Percentiles rank a stretch among this genome's conserved stretches.
These are phyloP conservation scores for Antheraea assamensis DNA, from an alignment of 2,888 invertebrate species.

Conservation along the genomic window DNA sequence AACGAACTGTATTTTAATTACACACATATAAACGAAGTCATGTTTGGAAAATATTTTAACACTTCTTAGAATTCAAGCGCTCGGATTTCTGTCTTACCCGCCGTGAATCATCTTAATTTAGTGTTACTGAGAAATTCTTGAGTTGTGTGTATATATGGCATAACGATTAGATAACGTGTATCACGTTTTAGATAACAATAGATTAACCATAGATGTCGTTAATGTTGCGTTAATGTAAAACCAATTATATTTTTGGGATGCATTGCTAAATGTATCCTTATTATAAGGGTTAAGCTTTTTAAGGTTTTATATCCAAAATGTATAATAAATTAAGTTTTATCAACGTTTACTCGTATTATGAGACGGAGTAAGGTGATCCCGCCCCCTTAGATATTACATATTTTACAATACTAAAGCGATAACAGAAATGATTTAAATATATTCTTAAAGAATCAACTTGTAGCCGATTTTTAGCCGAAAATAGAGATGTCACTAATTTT, in stretches of 20 bases:
- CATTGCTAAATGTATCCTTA: neutral
- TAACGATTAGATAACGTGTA: neutral
- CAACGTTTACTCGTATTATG: neutral
- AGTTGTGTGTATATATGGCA: neutral
- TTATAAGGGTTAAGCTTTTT: neutral
- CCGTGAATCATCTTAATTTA: slow-evolving; percentile 2
- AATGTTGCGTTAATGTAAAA: neutral
- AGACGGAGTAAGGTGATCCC: neutral
- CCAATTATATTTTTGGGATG: neutral
- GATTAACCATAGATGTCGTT: neutral
- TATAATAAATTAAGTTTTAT: neutral
- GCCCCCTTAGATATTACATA: too few species aligned
- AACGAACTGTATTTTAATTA: too few species aligned
- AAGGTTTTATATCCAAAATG: neutral
- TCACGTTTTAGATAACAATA: neutral
- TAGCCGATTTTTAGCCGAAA: too few species aligned
- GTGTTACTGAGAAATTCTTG: slow-evolving; percentile 3
- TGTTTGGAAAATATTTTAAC: neutral
- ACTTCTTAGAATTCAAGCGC: neutral
- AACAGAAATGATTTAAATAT: too few species aligned
- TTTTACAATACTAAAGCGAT: too few species aligned
- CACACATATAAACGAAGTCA: neutral
- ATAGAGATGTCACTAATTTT: too few species aligned
- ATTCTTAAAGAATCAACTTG: too few species aligned
- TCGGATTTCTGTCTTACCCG: neutral